phyloP scores from a whole-genome alignment of 1,140 invertebrate genomes.

The Drosophila rhopaloa region DNA sequence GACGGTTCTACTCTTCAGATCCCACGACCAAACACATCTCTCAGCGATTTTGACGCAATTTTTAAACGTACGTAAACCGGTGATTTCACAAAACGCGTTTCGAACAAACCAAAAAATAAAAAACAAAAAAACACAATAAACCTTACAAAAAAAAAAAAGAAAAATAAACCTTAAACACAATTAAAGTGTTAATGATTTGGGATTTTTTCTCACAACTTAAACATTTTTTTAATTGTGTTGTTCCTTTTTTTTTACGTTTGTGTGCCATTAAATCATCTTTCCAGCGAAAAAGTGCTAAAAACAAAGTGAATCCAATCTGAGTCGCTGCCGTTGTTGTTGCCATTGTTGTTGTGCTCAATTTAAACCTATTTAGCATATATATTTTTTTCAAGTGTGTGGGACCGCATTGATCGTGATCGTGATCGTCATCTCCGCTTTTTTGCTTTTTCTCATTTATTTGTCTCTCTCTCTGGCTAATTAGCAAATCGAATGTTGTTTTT shows the following conservation, averaged over 20 bases:
- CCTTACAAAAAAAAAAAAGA: not conserved
- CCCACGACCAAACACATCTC: slow-evolving; percentile 20
- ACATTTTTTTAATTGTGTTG: slow-evolving; percentile 49
- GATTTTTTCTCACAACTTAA: slow-evolving; percentile 41
- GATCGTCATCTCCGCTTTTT: slow-evolving; percentile 21
- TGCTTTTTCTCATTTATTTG: not conserved
- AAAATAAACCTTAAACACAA: slow-evolving; percentile 33
- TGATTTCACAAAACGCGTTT: slow-evolving; percentile 42
- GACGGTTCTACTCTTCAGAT: slow-evolving; percentile 24
- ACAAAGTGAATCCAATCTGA: slow-evolving; percentile 33
- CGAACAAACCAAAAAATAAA: not conserved
- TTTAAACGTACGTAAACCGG: slow-evolving; percentile 44
- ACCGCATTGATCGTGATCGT: slow-evolving; percentile 52
- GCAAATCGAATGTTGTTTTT: slow-evolving; percentile 36
- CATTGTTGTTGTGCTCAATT: slow-evolving; percentile 38
- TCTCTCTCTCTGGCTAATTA: slow-evolving; percentile 29
- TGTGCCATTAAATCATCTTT: slow-evolving; percentile 72
- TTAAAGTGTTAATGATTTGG: slow-evolving; percentile 61
- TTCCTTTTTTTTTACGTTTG: slow-evolving; percentile 43
- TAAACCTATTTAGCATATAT: slow-evolving; percentile 23
- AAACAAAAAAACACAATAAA: slow-evolving; percentile 5
- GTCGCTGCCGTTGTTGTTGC: slow-evolving; percentile 17
- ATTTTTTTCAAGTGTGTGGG: slow-evolving; percentile 29
- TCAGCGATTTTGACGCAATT: slow-evolving; percentile 40
- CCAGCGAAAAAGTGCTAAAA: slow-evolving; percentile 47